A percentile compares a stretch with the other conserved stretches of the same genome.
Conservation (phyloP, 2,797 vertebrate species). For the Menidia menidia region DNA sequence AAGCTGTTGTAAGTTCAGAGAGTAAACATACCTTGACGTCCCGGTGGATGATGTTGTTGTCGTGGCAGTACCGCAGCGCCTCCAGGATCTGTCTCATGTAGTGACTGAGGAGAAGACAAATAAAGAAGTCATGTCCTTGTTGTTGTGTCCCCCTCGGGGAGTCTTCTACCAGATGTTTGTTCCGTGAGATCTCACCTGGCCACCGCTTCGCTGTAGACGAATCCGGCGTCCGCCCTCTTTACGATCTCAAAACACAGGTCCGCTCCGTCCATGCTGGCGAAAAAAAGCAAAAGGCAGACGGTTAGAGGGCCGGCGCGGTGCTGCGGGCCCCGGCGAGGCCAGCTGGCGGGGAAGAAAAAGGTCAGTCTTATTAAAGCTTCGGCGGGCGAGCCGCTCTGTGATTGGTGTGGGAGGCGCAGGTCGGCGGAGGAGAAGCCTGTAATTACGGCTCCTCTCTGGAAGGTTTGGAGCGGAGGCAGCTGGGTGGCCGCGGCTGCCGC, state of each 20-base stretch:
- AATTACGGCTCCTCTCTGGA: conserved; percentile 11
- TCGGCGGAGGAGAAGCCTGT: conserved; percentile 17
- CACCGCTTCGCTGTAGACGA: conserved; percentile 98
- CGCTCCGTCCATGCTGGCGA: conserved; percentile 91
- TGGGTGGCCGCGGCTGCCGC: not conserved
- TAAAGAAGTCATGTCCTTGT: not conserved
- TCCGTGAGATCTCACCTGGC: conserved; percentile 89
- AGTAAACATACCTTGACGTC: conserved; percentile 92
- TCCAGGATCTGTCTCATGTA: conserved; percentile 99
- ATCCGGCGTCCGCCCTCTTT: conserved; percentile 96
- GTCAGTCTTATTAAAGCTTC: conserved; percentile 53
- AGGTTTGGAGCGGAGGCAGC: not conserved
- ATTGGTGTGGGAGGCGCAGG: conserved; percentile 16
- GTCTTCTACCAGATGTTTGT: conserved; percentile 18
- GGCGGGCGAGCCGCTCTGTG: conserved; percentile 1
- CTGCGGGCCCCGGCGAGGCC: conserved; percentile 40
- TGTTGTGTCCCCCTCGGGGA: not conserved
- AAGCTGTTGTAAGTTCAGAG: not conserved
- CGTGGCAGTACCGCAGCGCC: conserved; percentile 97
- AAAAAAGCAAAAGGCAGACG: conserved; percentile 11
- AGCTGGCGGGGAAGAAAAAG: conserved; percentile 46
- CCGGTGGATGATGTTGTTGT: conserved; percentile 98
- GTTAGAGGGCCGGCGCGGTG: conserved; percentile 27
- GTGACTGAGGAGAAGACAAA: conserved; percentile 84
- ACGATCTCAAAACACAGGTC: conserved; percentile 99